Evolutionary conservation across 2,113 vertebrate genomes (phyloP), one percentile per base, ranked within the genome.

Genomic region (Genyomyrus donnyi): DNA sequence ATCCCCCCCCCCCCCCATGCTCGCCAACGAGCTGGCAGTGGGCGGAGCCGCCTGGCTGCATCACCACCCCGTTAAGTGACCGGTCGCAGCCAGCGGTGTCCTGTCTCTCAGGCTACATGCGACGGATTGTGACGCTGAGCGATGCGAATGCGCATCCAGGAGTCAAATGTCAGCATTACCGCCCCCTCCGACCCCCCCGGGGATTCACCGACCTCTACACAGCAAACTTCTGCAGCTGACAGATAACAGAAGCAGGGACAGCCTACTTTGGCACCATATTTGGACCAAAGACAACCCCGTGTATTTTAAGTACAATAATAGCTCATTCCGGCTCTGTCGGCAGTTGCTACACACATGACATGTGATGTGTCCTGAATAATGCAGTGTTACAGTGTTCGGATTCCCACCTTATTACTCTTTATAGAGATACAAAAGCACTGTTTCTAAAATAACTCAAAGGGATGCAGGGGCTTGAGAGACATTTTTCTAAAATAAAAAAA

Each of bases 391-490:
- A 13, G 1, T 46, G 35, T 3, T 24, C 7, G 27, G 19, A 21
- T 53, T 56, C n/a, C 52, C 42, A 3, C 31, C 15, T 58, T 88
- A 56, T 39, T 56, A 39, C 50, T 53, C 53, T 58, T 88, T 17
- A 56, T 17, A 88, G 31, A 17, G 56, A 66, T 46, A 66, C 3
- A 10, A 27, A 52, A 35, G 5, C 27, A 87, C 53, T 31, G 24
- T 87, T 49, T 58, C 31, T 46, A 56, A 27, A 53, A 89, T 89
- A 53, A 83, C 48, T 83, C 88, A 89, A 45, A 74, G 48, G 49
- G n/a, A 48, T 87, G 42, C 42, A 62, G 74, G 15, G 46, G 35
- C 74, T 48, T 46, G 62, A n/a, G 42, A 27, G 49, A 77, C 66
- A 35, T 50, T 77, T 8, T 89, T 80, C 21, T 27, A 49, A 77